A percentile compares a stretch with the other conserved stretches of the same genome.
These are phyloP conservation scores for Nycticebus coucang DNA, from an alignment of 2,113 vertebrate species.

Conservation along the genomic window DNA sequence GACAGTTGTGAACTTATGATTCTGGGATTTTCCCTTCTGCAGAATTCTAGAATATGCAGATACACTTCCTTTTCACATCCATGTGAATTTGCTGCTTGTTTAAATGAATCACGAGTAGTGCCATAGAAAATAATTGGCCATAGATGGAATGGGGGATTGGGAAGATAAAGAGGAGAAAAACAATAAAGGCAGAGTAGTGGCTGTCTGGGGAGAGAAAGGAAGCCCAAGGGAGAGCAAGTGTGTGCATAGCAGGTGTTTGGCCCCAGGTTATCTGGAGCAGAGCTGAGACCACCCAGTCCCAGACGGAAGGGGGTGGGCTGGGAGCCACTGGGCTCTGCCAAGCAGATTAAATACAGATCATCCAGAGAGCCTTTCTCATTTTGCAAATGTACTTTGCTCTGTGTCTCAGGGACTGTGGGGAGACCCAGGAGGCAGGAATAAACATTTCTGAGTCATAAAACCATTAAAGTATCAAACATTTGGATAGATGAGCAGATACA, in stretches of 20 bases:
- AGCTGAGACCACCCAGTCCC: background rate
- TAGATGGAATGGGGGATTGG: background rate
- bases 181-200: background rate
- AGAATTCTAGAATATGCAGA: background rate
- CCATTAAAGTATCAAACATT: background rate
- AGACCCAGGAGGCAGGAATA: constrained; percentile 31
- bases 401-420: background rate
- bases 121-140: background rate
- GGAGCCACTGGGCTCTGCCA: background rate
- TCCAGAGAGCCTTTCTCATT: background rate
- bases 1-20: background rate
- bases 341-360: background rate
- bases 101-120: background rate
- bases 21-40: too few species aligned
- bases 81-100: background rate
- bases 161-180: background rate
- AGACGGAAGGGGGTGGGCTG: background rate
- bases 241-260: background rate
- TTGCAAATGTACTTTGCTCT: background rate
- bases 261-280: background rate
- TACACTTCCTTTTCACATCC: background rate
- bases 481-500: background rate
- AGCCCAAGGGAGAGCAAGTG: rapidly evolving
- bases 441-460: constrained; percentile 13
- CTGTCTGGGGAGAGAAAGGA: background rate